Evolutionary conservation across 2,113 vertebrate genomes (phyloP).

Genomic region (Apteryx owenii): DNA sequence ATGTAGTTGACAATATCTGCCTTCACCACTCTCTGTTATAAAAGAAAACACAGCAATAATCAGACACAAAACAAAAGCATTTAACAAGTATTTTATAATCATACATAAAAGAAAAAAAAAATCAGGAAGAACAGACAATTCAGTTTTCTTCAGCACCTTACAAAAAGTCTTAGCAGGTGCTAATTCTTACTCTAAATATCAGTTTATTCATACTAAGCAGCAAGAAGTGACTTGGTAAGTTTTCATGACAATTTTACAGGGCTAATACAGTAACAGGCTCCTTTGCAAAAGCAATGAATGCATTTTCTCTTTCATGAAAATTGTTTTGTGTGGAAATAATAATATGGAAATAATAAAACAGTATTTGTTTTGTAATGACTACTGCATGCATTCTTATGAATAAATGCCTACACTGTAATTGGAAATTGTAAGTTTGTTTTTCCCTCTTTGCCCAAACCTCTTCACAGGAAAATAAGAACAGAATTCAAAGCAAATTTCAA

Average conservation of each 20-base stretch:
- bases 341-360: not conserved
- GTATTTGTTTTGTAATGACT: not conserved
- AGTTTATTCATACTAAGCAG: not conserved
- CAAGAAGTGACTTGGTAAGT: not conserved
- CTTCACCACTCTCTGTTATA: slow-evolving; percentile 92
- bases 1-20: slow-evolving; percentile 99
- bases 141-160: not conserved
- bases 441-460: not conserved
- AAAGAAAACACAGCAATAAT: slow-evolving; percentile 74
- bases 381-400: not conserved
- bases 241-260: not conserved
- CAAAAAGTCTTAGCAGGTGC: not conserved
- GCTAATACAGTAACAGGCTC: not conserved
- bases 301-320: not conserved
- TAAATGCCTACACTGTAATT: not conserved
- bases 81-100: slow-evolving; percentile 26
- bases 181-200: not conserved
- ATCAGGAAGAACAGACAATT: not conserved
- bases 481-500: not conserved
- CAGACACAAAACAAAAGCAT: slow-evolving; percentile 41
- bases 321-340: not conserved
- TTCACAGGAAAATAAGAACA: not conserved
- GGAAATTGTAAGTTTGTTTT: not conserved
- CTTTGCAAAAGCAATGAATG: not conserved
- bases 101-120: not conserved